phyloP scores from a whole-genome alignment of 2,888 invertebrate species.

The Blera fallax region DNA sequence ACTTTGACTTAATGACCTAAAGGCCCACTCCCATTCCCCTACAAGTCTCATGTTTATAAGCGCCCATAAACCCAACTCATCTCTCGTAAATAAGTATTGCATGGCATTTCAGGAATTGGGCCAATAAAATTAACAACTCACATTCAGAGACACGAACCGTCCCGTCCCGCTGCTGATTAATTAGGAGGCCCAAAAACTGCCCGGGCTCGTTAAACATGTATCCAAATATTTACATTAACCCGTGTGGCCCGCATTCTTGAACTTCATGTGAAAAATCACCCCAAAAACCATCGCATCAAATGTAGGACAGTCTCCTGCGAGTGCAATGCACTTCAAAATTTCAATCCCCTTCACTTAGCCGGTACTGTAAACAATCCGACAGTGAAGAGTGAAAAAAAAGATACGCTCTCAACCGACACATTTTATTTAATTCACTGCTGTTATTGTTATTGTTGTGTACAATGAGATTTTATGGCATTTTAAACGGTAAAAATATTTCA shows the following conservation, averaged over 20 bases:
- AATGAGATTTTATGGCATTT: constrained; percentile 61
- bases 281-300: not conserved
- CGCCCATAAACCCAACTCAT: not conserved
- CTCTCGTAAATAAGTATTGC: not conserved
- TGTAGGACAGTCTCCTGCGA: constrained; percentile 13
- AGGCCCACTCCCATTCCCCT: not conserved
- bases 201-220: not conserved
- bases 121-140: constrained; percentile 11
- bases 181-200: not conserved
- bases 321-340: constrained; percentile 20
- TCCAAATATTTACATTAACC: constrained; percentile 23
- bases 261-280: constrained; percentile 2
- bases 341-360: constrained; percentile 2
- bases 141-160: not conserved
- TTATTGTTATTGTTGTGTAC: constrained; percentile 54
- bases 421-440: constrained; percentile 47
- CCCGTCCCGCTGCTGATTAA: constrained; percentile 20
- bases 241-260: constrained; percentile 18
- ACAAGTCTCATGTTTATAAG: not conserved
- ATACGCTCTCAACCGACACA: not conserved
- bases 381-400: not conserved
- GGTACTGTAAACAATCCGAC: constrained; percentile 1
- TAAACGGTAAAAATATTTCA: constrained; percentile 28
- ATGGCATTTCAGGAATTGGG: constrained; percentile 32
- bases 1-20: constrained; percentile 20